Evolutionary conservation across 2,888 invertebrate species (phyloP).

Genomic region (Zygogramma bicolorata): DNA sequence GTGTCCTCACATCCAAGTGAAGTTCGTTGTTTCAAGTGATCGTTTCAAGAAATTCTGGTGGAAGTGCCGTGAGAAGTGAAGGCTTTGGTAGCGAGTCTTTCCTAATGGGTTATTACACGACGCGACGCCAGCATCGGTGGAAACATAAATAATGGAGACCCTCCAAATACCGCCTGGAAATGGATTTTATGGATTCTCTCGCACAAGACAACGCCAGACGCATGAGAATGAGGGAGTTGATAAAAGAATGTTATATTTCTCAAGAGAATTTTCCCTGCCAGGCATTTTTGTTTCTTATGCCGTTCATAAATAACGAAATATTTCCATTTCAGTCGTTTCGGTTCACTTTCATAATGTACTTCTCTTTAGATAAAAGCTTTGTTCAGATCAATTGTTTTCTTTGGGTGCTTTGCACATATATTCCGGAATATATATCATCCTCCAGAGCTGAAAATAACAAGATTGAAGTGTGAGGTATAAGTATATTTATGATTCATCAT

Average conservation of each 20-base stretch:
- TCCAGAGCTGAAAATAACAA: no score
- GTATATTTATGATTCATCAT: no score
- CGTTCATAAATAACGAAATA: not conserved
- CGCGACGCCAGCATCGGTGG: not conserved
- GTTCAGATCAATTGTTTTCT: not conserved
- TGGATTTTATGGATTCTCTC: constrained; percentile 4
- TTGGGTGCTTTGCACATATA: not conserved
- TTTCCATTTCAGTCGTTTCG: not conserved
- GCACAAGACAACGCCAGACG: not conserved
- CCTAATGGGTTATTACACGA: not conserved
- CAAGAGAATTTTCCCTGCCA: not conserved
- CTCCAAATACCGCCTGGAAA: not conserved
- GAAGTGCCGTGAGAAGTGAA: not conserved
- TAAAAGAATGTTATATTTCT: not conserved
- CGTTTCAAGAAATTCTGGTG: not conserved
- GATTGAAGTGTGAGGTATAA: no score
- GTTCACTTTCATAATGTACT: not conserved
- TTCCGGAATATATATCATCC: no score
- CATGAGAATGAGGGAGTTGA: not conserved
- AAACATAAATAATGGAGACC: not conserved
- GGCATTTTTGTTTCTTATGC: not conserved
- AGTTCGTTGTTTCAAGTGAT: no score
- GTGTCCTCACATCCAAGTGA: no score
- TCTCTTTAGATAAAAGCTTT: not conserved
- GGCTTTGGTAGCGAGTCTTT: not conserved